These are phyloP conservation scores for Diploptera punctata DNA, from an alignment of 2,888 invertebrate species.

Conservation along the genomic window DNA sequence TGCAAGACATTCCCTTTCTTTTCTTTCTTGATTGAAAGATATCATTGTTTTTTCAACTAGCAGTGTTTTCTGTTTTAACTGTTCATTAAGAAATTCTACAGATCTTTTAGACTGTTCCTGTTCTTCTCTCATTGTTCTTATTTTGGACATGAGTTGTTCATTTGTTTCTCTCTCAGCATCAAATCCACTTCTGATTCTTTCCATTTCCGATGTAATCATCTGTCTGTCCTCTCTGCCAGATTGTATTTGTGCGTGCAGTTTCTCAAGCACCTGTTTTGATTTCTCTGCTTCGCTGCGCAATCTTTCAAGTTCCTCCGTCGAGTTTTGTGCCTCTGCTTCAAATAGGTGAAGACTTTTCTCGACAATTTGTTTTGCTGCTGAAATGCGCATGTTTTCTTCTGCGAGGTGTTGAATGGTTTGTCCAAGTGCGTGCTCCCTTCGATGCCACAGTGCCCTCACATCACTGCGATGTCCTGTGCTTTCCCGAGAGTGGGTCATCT, in stretches of 20 bases:
- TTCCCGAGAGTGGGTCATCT: neutral
- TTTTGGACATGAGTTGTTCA: constrained; percentile 1
- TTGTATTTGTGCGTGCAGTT: constrained; percentile 1
- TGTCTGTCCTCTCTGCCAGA: constrained; percentile 7
- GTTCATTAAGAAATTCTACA: neutral
- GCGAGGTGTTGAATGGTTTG: constrained; percentile 39
- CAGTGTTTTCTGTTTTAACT: neutral
- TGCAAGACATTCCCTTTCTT: neutral
- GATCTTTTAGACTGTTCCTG: constrained; percentile 2
- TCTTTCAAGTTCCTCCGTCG: neutral
- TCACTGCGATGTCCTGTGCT: neutral
- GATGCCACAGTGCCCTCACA: neutral
- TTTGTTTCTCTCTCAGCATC: constrained; percentile 24
- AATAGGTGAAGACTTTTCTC: neutral
- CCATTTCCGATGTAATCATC: constrained; percentile 17
- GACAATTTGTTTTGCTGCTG: constrained; percentile 2
- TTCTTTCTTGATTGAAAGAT: constrained; percentile 5
- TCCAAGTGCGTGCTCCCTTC: constrained; percentile 31
- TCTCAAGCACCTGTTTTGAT: constrained; percentile 1
- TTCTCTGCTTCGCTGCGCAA: neutral
- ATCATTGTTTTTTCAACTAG: neutral
- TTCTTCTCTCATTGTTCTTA: constrained; percentile 2
- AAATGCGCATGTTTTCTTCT: constrained; percentile 38
- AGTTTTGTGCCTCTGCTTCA: neutral
- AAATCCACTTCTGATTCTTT: constrained; percentile 14